A percentile compares a stretch with the other conserved stretches of the same genome.
These are phyloP conservation scores for Peromyscus californicus DNA, from an alignment of 2,113 vertebrate species.

Conservation along the genomic window DNA sequence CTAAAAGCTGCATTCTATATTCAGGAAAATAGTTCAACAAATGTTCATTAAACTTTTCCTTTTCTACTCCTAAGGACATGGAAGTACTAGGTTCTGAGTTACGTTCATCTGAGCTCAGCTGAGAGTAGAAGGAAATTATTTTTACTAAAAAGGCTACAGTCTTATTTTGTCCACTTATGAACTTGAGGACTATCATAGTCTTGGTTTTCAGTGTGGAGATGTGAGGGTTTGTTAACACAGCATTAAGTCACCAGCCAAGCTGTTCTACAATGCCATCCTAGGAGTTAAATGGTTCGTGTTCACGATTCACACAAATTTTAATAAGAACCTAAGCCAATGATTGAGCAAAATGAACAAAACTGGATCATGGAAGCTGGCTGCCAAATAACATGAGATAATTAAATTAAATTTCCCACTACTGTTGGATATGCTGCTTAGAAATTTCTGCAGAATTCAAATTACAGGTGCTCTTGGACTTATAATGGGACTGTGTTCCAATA, in stretches of 20 bases:
- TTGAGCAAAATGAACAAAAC: slow-evolving; percentile 48
- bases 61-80: background rate
- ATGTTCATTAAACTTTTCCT: slow-evolving; percentile 24
- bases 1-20: slow-evolving; percentile 5
- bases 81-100: background rate
- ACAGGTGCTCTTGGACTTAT: background rate
- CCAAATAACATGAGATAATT: slow-evolving; percentile 26
- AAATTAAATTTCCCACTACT: slow-evolving; percentile 48
- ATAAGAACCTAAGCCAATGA: slow-evolving; percentile 46
- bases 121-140: slow-evolving; percentile 5
- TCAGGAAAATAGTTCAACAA: background rate
- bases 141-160: slow-evolving; percentile 49
- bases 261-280: background rate
- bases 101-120: background rate
- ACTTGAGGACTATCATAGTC: slow-evolving; percentile 6
- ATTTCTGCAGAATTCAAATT: slow-evolving; percentile 59
- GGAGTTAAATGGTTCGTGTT: background rate
- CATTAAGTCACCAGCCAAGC: slow-evolving; percentile 23
- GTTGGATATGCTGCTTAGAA: slow-evolving; percentile 24
- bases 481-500: background rate
- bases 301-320: slow-evolving; percentile 14
- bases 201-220: slow-evolving; percentile 5
- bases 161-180: slow-evolving; percentile 48
- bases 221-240: background rate
- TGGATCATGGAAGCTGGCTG: slow-evolving; percentile 13